Conservation (phyloP, 2,113 vertebrate genomes). For the Antennarius striatus region DNA sequence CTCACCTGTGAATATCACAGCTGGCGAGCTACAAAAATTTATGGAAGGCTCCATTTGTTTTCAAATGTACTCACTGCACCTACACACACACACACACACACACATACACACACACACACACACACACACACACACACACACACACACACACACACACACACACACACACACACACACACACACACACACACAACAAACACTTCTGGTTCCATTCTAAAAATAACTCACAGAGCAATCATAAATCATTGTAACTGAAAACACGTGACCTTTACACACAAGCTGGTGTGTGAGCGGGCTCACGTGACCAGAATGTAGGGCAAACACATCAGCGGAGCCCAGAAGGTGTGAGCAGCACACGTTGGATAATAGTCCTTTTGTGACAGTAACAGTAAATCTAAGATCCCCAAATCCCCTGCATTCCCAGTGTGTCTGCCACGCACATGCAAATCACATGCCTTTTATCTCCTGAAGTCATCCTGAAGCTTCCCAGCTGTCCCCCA, state of each 20-base stretch:
- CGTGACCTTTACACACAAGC: slow-evolving; percentile 23
- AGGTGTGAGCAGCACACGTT: slow-evolving; percentile 21
- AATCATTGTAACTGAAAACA: slow-evolving; percentile 60
- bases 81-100: slow-evolving; percentile 5
- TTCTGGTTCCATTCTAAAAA: slow-evolving; percentile 53
- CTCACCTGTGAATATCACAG: slow-evolving; percentile 19
- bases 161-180: slow-evolving; percentile 8
- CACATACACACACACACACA: slow-evolving; percentile 29
- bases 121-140: slow-evolving; percentile 29
- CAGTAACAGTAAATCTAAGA: slow-evolving; percentile 27
- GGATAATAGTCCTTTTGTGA: slow-evolving; percentile 16
- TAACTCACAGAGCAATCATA: slow-evolving; percentile 53
- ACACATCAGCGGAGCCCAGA: slow-evolving; percentile 15
- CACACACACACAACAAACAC: slow-evolving; percentile 34
- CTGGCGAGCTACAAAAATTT: background rate
- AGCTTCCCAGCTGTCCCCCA: slow-evolving; percentile 52
- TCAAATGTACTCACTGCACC: background rate
- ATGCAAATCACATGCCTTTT: slow-evolving; percentile 36
- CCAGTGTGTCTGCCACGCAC: slow-evolving; percentile 51
- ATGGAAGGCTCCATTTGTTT: slow-evolving; percentile 48
- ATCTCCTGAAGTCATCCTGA: slow-evolving; percentile 31
- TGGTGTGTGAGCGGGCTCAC: slow-evolving; percentile 30
- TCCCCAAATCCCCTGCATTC: slow-evolving; percentile 22
- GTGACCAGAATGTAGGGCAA: slow-evolving; percentile 55
- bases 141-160: slow-evolving; percentile 31